Conservation (phyloP, 2,113 vertebrate species). For the Dicaeum eximium region DNA sequence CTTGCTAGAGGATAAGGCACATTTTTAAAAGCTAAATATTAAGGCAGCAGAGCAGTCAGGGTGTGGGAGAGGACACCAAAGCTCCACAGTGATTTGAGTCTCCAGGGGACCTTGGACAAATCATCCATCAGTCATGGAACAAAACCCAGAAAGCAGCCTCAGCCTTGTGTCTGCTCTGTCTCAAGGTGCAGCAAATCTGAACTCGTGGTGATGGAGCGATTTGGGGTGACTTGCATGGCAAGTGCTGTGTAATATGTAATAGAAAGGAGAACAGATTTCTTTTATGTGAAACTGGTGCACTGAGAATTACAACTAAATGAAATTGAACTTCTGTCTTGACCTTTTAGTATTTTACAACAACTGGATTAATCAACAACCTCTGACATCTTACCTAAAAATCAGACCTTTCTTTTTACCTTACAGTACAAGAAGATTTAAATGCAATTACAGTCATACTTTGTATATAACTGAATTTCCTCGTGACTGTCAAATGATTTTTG, state of each 20-base stretch:
- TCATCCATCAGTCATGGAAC: not conserved
- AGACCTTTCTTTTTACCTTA: not conserved
- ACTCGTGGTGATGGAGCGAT: not conserved
- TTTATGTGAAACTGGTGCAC: not conserved
- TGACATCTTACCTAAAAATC: not conserved
- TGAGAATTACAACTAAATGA: not conserved
- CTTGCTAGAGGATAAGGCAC: not conserved
- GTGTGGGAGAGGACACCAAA: not conserved
- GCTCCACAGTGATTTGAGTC: not conserved
- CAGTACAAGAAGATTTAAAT: not conserved
- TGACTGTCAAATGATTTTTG: not conserved
- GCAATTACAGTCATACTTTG: not conserved
- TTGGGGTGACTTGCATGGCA: fast-evolving
- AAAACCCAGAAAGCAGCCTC: fast-evolving
- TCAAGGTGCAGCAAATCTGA: not conserved
- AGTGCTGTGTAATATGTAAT: not conserved
- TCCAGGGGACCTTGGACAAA: not conserved
- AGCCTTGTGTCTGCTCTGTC: fast-evolving
- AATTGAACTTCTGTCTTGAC: not conserved
- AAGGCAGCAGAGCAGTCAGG: not conserved
- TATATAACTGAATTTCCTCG: not conserved
- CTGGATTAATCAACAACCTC: not conserved
- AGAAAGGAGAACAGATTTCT: not conserved
- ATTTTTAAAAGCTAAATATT: not conserved
- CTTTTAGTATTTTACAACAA: not conserved